Conservation (phyloP, 1,140 invertebrate species). For the Sycobia sp. region DNA sequence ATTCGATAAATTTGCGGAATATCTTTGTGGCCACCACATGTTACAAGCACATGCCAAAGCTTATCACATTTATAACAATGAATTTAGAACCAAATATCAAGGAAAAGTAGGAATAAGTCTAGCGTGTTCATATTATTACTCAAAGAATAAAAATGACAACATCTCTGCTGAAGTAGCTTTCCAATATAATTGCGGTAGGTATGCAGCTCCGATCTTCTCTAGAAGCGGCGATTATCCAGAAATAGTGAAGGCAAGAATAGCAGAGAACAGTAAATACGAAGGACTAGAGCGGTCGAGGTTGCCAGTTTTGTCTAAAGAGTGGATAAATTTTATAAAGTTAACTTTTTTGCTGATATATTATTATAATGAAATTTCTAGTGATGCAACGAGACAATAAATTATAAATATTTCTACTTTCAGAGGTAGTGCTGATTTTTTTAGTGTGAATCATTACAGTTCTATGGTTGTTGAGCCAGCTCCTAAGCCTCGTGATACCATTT, state of each 20-base stretch:
- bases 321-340: constrained; percentile 53
- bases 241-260: constrained; percentile 62
- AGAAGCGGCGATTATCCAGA: constrained; percentile 66
- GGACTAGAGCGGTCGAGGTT: constrained; percentile 61
- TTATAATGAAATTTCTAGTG: too few species aligned
- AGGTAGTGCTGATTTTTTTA: constrained; percentile 64
- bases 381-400: too few species aligned
- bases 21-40: constrained; percentile 43
- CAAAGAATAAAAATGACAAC: constrained; percentile 35
- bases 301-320: constrained; percentile 59
- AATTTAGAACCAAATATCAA: constrained; percentile 65
- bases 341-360: too few species aligned
- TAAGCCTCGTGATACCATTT: constrained; percentile 39
- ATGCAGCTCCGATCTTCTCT: constrained; percentile 67
- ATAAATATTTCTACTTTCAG: constrained; percentile 31
- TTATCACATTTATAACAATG: constrained; percentile 65
- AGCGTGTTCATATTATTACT: constrained; percentile 15
- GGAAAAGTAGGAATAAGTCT: constrained; percentile 54
- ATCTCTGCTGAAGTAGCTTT: constrained; percentile 38
- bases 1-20: too few species aligned
- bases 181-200: constrained; percentile 66
- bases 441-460: constrained; percentile 67
- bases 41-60: constrained; percentile 50
- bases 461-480: constrained; percentile 37
- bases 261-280: constrained; percentile 62